A percentile compares a stretch with the other conserved stretches of the same genome.
Conservation (phyloP, 2,888 invertebrate species). For the Stenchaetothrips biformis region DNA sequence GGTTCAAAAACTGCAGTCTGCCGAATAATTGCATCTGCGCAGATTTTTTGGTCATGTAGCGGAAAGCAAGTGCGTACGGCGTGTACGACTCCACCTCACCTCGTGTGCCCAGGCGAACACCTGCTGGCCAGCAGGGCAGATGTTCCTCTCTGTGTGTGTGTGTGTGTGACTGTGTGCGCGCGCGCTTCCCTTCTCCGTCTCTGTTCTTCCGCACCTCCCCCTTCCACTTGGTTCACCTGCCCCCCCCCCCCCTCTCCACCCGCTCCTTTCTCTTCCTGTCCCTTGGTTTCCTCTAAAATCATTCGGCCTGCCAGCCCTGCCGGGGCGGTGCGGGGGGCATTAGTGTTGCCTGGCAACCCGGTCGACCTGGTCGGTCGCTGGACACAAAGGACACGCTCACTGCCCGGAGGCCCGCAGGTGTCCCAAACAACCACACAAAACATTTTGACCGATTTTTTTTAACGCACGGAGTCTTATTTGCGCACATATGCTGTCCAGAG, state of each 20-base stretch:
- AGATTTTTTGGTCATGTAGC: too few species aligned
- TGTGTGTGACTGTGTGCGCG: neutral
- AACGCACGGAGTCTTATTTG: too few species aligned
- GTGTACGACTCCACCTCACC: neutral
- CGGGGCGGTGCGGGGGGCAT: neutral
- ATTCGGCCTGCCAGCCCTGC: neutral
- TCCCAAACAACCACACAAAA: too few species aligned
- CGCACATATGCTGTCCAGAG: too few species aligned
- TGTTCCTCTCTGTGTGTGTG: neutral
- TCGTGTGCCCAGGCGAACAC: neutral
- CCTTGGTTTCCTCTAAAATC: slow-evolving; percentile 4
- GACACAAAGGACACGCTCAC: neutral
- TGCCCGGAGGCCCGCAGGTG: neutral
- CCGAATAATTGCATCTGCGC: too few species aligned
- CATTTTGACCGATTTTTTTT: too few species aligned
- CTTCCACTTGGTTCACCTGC: neutral
- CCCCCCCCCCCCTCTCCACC: slow-evolving; percentile 29
- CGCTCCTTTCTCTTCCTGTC: slow-evolving; percentile 31
- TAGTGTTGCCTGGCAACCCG: slow-evolving; percentile 1
- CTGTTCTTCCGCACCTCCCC: neutral
- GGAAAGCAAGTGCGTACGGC: neutral
- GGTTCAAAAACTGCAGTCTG: too few species aligned
- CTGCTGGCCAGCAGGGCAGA: too few species aligned
- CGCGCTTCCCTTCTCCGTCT: neutral
- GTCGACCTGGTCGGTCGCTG: neutral